Percentiles rank a stretch among this genome's conserved stretches.
These are phyloP conservation scores for Brachionus rubens DNA, from an alignment of 1,140 invertebrate genomes.

Conservation along the genomic window DNA sequence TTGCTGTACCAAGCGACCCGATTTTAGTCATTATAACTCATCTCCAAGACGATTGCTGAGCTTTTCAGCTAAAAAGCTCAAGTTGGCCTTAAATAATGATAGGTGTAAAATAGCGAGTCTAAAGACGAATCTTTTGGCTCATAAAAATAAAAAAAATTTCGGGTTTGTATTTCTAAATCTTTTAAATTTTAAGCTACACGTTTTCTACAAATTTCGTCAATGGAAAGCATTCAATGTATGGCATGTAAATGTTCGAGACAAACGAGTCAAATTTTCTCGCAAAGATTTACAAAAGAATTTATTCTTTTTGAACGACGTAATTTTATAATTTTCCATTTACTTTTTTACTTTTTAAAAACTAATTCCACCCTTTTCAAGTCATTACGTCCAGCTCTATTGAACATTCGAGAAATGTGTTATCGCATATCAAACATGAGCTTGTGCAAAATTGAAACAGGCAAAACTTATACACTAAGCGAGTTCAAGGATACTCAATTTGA, in stretches of 20 bases:
- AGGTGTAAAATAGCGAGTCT: too few species aligned
- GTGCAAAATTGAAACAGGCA: conserved; percentile 59
- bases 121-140: too few species aligned
- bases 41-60: too few species aligned
- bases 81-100: too few species aligned
- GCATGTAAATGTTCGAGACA: conserved; percentile 70
- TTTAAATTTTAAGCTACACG: conserved; percentile 58
- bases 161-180: conserved; percentile 67
- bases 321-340: conserved; percentile 41
- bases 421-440: conserved; percentile 61
- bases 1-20: too few species aligned
- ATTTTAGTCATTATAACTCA: too few species aligned
- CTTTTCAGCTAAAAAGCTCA: too few species aligned
- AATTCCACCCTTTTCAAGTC: too few species aligned
- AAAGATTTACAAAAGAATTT: conserved; percentile 67
- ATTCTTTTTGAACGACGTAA: conserved; percentile 69
- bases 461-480: conserved; percentile 64
- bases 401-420: conserved; percentile 69
- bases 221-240: conserved; percentile 80
- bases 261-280: conserved; percentile 67
- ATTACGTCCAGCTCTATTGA: conserved; percentile 68
- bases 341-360: not conserved
- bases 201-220: conserved; percentile 63
- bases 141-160: conserved; percentile 4
- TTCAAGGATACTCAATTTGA: conserved; percentile 36